Percentiles rank a stretch among this genome's conserved stretches.
Evolutionary conservation across 2,888 invertebrate species (phyloP).

Genomic region (Brachynemurus nebulosus): DNA sequence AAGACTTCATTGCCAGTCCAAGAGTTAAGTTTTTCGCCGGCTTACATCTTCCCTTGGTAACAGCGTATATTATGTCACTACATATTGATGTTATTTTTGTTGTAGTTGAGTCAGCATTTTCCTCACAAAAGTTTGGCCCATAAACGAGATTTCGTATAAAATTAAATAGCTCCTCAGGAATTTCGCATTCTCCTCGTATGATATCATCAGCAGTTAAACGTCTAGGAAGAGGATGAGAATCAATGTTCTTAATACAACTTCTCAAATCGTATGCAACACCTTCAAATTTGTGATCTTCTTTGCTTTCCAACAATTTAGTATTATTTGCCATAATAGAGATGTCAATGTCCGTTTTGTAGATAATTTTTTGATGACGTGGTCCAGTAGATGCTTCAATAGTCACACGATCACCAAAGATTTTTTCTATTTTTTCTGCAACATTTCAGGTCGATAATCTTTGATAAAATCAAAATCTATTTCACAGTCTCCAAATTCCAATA

Average conservation of each 20-base stretch:
- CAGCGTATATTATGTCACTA: background rate
- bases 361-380: background rate
- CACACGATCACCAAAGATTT: background rate
- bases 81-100: slow-evolving; percentile 5
- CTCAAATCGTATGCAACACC: background rate
- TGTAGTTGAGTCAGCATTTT: background rate
- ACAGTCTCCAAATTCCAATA: background rate
- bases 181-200: slow-evolving; percentile 1
- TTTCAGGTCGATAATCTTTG: background rate
- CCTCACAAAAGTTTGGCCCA: background rate
- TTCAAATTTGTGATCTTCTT: background rate
- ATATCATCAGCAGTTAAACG: background rate
- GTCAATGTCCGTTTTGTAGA: background rate
- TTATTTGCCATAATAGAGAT: background rate
- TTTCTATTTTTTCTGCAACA: background rate
- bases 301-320: background rate
- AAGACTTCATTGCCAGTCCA: slow-evolving; percentile 5
- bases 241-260: background rate
- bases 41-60: background rate
- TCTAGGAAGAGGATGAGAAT: slow-evolving; percentile 4
- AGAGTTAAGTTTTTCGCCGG: slow-evolving; percentile 5
- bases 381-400: background rate
- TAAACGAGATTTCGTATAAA: background rate
- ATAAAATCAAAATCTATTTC: background rate
- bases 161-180: background rate